Evolutionary conservation across 2,797 vertebrate genomes (phyloP).

Genomic region (Malurus leucopterus): DNA sequence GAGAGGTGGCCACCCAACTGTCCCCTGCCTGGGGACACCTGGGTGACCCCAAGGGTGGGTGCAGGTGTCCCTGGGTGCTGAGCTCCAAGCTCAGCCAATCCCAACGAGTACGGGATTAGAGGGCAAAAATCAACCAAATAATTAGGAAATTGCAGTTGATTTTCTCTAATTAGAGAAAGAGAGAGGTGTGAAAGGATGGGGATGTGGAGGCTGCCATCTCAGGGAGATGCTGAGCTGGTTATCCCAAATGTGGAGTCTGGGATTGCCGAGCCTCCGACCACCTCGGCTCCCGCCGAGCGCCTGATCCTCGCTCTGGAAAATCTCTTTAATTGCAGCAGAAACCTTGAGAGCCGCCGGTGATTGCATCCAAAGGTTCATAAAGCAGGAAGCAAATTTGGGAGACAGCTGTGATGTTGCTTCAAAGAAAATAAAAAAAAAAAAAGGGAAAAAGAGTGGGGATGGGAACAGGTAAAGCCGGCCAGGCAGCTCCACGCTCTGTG

Average conservation of each 20-base stretch:
- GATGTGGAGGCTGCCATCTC: background rate
- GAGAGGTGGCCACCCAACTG: background rate
- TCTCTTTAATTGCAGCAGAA: background rate
- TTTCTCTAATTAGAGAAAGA: background rate
- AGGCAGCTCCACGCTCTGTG: fast-evolving
- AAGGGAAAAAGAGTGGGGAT: background rate
- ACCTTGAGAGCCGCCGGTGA: background rate
- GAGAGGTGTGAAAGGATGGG: background rate
- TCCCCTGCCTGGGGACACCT: background rate
- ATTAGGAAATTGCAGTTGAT: background rate
- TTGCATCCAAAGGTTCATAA: background rate
- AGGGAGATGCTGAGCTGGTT: background rate
- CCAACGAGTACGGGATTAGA: fast-evolving
- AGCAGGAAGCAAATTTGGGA: background rate
- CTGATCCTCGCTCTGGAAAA: background rate
- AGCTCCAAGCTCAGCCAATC: fast-evolving
- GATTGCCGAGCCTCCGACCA: fast-evolving
- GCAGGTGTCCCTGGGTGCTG: background rate
- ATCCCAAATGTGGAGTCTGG: background rate
- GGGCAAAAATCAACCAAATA: background rate
- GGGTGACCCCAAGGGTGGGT: fast-evolving
- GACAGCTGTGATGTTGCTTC: background rate
- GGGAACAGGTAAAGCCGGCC: background rate
- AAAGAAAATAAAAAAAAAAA: background rate
- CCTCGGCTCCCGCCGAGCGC: fast-evolving